A percentile compares a stretch with the other conserved stretches of the same genome.
Evolutionary conservation across 2,888 invertebrate species (phyloP).

Genomic region (Eupithecia vulgata): DNA sequence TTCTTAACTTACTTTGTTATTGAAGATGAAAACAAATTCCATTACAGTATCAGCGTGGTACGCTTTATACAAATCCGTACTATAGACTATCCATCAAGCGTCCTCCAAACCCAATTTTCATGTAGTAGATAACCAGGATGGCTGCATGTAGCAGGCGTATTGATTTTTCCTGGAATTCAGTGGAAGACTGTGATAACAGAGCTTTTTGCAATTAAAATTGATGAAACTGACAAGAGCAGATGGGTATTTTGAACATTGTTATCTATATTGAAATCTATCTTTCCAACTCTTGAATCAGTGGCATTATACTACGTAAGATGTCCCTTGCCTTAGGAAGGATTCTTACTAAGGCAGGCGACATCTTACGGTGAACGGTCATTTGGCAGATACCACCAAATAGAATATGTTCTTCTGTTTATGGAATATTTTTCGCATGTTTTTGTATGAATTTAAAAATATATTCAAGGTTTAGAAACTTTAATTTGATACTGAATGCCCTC

Average conservation of each 20-base stretch:
- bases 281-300: neutral
- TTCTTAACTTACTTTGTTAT: neutral
- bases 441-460: too few species aligned
- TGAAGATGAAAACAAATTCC: neutral
- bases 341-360: too few species aligned
- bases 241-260: too few species aligned
- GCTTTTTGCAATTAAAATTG: neutral
- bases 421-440: too few species aligned
- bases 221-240: neutral
- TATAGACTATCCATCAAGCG: constrained; percentile 8
- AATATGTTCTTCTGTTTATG: too few species aligned
- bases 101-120: constrained; percentile 17
- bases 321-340: too few species aligned
- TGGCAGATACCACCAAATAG: too few species aligned
- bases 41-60: neutral
- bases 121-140: constrained; percentile 13
- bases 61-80: neutral
- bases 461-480: too few species aligned
- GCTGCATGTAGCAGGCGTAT: constrained; percentile 24
- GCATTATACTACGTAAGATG: too few species aligned
- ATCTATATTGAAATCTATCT: neutral
- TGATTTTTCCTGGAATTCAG: constrained; percentile 20
- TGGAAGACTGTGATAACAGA: neutral
- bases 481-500: too few species aligned
- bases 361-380: too few species aligned